Conservation (phyloP, 2,888 invertebrate species). For the Schizotus pectinicornis region DNA sequence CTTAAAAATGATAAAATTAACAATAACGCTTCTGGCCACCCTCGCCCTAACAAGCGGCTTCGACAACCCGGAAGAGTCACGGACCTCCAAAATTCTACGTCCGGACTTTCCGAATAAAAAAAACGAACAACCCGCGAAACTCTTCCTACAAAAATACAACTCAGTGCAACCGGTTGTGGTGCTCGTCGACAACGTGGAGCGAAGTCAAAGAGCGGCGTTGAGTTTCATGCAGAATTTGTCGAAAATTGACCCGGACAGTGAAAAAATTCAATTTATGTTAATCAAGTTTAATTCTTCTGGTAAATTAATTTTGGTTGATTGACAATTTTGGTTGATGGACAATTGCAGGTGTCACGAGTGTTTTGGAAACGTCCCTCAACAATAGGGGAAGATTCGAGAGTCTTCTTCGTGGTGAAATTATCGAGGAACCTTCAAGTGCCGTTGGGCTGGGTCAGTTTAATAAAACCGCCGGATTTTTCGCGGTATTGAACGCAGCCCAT, state of each 20-base stretch:
- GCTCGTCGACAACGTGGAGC: conserved; percentile 44
- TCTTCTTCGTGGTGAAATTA: conserved; percentile 23
- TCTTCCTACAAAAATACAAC: conserved; percentile 35
- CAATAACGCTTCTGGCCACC: conserved; percentile 6
- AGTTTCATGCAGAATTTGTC: conserved; percentile 39
- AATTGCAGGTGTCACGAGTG: conserved; percentile 42
- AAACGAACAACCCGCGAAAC: conserved; percentile 27
- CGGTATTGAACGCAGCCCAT: conserved; percentile 65
- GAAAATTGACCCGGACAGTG: conserved; percentile 24
- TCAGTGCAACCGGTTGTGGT: conserved; percentile 41
- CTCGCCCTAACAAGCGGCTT: neutral
- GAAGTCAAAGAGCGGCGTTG: conserved; percentile 37
- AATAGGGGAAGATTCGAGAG: conserved; percentile 31
- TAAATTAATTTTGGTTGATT: conserved; percentile 33
- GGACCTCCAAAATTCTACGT: neutral
- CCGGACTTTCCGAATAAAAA: conserved; percentile 3
- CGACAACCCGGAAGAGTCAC: neutral
- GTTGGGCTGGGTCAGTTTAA: conserved; percentile 40
- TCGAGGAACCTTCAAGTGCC: conserved; percentile 19
- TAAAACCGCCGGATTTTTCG: conserved; percentile 65
- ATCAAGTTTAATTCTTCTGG: conserved; percentile 51
- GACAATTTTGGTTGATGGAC: conserved; percentile 5
- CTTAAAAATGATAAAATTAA: conserved; percentile 12
- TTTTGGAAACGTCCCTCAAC: conserved; percentile 40
- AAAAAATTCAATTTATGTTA: conserved; percentile 44